Evolutionary conservation across 2,797 vertebrate genomes (phyloP).

Genomic region (Denticeps clupeoides): DNA sequence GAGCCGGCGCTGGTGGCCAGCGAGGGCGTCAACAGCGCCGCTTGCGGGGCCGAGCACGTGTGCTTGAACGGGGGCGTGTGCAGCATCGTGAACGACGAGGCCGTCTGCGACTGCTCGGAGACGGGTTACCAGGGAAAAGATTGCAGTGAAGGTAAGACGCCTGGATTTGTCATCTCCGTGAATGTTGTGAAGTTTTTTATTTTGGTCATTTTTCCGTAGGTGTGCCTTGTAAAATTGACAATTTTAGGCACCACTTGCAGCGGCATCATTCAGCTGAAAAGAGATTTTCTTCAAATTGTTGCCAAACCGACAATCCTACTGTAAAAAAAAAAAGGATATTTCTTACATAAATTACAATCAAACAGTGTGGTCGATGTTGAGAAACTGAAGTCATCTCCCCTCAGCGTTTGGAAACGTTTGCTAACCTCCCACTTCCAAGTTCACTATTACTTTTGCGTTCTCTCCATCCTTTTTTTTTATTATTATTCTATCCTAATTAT

Average conservation of each 20-base stretch:
- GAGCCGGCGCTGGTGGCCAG: slow-evolving; percentile 66
- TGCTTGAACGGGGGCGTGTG: slow-evolving; percentile 94
- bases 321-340: too few species aligned
- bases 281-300: too few species aligned
- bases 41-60: slow-evolving; percentile 69
- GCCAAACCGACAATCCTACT: too few species aligned
- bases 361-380: too few species aligned
- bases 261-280: too few species aligned
- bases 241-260: too few species aligned
- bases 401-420: too few species aligned
- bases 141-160: slow-evolving; percentile 97
- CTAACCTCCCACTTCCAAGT: slow-evolving; percentile 22
- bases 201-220: slow-evolving; percentile 7
- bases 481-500: slow-evolving; percentile 16
- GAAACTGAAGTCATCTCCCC: too few species aligned
- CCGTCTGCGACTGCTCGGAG: slow-evolving; percentile 88
- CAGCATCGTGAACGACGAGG: slow-evolving; percentile 85
- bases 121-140: slow-evolving; percentile 94
- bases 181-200: slow-evolving; percentile 21
- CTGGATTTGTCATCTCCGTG: slow-evolving; percentile 24
- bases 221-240: slow-evolving; percentile 3
- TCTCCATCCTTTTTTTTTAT: not conserved
- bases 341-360: too few species aligned
- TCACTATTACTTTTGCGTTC: slow-evolving; percentile 16
- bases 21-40: slow-evolving; percentile 70